A percentile compares a stretch with the other conserved stretches of the same genome.
These are phyloP conservation scores for Pseudachorutes palmiensis DNA, from an alignment of 1,140 invertebrate species.

Conservation along the genomic window DNA sequence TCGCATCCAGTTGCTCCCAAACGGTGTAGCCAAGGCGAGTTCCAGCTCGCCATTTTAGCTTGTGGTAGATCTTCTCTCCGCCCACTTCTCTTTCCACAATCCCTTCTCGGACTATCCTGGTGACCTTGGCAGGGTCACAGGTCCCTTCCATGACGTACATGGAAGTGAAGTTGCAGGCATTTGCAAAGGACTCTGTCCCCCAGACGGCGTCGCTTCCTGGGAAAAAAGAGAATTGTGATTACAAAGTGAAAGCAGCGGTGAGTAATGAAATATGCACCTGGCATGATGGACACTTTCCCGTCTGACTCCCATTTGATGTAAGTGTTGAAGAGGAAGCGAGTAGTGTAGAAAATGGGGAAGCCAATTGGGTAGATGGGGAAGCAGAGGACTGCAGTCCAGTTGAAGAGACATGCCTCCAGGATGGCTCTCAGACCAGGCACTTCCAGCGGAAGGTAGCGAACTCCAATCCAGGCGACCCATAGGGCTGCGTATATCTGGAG, in stretches of 20 bases:
- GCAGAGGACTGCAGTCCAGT: slow-evolving; percentile 6
- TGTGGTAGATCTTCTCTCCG: slow-evolving; percentile 12
- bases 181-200: slow-evolving; percentile 8
- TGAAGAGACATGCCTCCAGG: background rate
- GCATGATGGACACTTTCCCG: slow-evolving; percentile 12
- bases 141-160: slow-evolving; percentile 7
- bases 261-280: background rate
- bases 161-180: slow-evolving; percentile 16
- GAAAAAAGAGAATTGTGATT: background rate
- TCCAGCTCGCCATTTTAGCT: slow-evolving; percentile 15
- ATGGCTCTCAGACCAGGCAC: background rate
- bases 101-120: background rate
- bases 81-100: slow-evolving; percentile 1
- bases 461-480: background rate
- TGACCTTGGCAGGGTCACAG: slow-evolving; percentile 3
- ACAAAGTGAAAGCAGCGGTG: background rate
- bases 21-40: background rate
- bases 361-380: background rate
- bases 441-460: background rate
- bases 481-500: slow-evolving; percentile 6
- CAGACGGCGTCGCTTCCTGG: slow-evolving; percentile 12
- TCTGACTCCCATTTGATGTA: background rate
- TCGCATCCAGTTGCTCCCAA: slow-evolving; percentile 4
- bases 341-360: slow-evolving; percentile 2
- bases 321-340: background rate